A percentile compares a stretch with the other conserved stretches of the same genome.
Conservation (phyloP, 53 echinoderm and acorn worm species). For the Luidia sarsii region DNA sequence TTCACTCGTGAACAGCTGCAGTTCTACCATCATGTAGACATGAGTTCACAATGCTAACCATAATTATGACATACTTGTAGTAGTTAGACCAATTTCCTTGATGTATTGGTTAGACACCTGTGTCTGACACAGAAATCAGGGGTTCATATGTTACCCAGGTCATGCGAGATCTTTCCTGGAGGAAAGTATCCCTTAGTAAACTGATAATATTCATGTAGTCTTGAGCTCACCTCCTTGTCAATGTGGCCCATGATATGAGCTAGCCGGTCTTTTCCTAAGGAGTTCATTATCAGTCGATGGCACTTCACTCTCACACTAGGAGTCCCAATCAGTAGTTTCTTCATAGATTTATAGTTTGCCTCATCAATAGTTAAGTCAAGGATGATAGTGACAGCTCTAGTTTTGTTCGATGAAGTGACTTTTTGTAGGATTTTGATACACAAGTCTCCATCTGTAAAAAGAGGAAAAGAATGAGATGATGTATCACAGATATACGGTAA, state of each 20-base stretch:
- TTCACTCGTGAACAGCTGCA: too few species aligned
- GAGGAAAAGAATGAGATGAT: neutral
- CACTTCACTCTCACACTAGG: slow-evolving; percentile 19
- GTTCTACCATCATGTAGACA: too few species aligned
- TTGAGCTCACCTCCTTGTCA: slow-evolving; percentile 12
- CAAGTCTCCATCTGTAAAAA: slow-evolving; percentile 6
- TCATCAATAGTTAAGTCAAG: slow-evolving; percentile 25
- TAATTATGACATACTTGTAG: too few species aligned
- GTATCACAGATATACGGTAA: too few species aligned
- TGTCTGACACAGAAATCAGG: too few species aligned
- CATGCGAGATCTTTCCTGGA: too few species aligned
- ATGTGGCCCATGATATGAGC: neutral
- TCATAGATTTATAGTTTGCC: slow-evolving; percentile 25
- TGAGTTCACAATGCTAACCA: too few species aligned
- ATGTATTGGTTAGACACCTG: too few species aligned
- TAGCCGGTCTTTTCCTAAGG: slow-evolving; percentile 23
- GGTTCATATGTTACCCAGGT: too few species aligned
- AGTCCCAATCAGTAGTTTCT: neutral
- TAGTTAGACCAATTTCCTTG: too few species aligned
- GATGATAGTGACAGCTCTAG: slow-evolving; percentile 5
- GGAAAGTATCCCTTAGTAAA: too few species aligned
- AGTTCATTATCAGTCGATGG: slow-evolving; percentile 21
- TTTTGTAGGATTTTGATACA: slow-evolving; percentile 23
- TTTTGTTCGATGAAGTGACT: neutral
- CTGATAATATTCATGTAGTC: too few species aligned